A percentile compares a stretch with the other conserved stretches of the same genome.
Conservation (phyloP, 2,797 vertebrate species). For the Liparis tanakae region DNA sequence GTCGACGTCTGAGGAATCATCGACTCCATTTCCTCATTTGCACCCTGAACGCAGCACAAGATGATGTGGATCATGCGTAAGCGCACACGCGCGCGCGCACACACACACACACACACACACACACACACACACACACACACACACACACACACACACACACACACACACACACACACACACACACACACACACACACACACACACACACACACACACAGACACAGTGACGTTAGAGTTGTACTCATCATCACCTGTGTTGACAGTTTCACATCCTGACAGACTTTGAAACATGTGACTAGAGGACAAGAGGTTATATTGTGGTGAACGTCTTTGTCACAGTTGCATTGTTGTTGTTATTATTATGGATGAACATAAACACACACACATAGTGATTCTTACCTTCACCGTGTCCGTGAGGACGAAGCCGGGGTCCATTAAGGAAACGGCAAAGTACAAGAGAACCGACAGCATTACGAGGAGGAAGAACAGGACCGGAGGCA, state of each 20-base stretch:
- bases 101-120: not conserved
- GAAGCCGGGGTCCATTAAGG: conserved; percentile 95
- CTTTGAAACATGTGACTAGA: not conserved
- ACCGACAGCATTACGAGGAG: conserved; percentile 86
- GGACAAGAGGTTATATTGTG: not conserved
- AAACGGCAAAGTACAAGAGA: conserved; percentile 89
- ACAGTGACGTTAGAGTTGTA: not conserved
- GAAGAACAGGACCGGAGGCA: conserved; percentile 85
- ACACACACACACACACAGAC: not conserved
- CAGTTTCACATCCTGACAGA: not conserved
- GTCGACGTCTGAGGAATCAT: conserved; percentile 72
- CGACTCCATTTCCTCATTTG: conserved; percentile 79
- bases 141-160: not conserved
- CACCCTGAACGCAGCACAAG: conserved; percentile 37
- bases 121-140: not conserved
- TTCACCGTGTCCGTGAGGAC: conserved; percentile 79
- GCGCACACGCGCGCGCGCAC: not conserved
- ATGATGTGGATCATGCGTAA: conserved; percentile 22
- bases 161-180: not conserved
- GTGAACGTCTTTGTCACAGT: not conserved
- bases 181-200: not conserved
- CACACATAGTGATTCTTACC: conserved; percentile 65
- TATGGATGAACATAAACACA: not conserved
- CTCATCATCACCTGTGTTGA: not conserved
- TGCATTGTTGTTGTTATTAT: not conserved